Conservation (phyloP, 2,113 vertebrate species). For the Ceuthmochares aereus region DNA sequence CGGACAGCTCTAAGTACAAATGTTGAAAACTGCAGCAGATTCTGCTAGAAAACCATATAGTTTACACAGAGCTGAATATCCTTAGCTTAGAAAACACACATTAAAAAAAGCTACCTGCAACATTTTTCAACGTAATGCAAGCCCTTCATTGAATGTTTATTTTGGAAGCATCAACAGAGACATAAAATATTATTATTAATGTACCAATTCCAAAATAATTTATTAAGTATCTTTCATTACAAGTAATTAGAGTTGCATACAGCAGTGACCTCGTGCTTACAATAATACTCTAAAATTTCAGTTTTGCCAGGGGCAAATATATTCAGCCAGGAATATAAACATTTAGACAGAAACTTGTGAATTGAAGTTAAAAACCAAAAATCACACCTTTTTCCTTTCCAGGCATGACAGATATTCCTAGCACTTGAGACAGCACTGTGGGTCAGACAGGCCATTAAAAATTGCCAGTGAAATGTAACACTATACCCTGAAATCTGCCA, state of each 20-base stretch:
- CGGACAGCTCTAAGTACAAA: not conserved
- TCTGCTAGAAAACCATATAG: not conserved
- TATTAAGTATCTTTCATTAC: not conserved
- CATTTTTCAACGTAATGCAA: not conserved
- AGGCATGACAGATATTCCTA: not conserved
- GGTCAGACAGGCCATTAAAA: not conserved
- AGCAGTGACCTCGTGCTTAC: not conserved
- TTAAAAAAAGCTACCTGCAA: not conserved
- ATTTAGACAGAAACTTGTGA: not conserved
- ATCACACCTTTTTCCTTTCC: not conserved
- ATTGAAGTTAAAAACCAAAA: not conserved
- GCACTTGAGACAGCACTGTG: not conserved
- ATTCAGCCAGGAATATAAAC: conserved; percentile 11
- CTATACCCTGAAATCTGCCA: not conserved
- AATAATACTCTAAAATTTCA: not conserved
- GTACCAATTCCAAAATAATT: not conserved
- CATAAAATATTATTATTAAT: not conserved
- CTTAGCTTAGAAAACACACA: not conserved
- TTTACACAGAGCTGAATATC: not conserved
- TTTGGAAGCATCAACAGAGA: not conserved
- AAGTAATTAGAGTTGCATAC: not conserved
- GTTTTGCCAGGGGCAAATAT: not conserved
- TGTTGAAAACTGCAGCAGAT: not conserved
- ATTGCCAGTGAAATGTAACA: not conserved
- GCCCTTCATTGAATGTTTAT: not conserved